These are phyloP conservation scores for Torymus tubicola DNA, from an alignment of 2,888 invertebrate genomes.

Conservation along the genomic window DNA sequence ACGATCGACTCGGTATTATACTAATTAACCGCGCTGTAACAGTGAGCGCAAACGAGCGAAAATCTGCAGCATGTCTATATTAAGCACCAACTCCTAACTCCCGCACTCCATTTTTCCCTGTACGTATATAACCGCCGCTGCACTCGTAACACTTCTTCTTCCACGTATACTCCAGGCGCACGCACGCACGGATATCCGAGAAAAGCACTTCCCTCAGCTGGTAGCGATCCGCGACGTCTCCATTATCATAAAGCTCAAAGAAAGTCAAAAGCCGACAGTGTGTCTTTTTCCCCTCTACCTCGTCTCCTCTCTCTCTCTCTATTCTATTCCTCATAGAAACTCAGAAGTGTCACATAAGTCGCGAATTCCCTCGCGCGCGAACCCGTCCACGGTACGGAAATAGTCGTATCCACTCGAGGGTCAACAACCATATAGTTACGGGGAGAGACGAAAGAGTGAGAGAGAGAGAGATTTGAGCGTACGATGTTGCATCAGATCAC, in stretches of 20 bases:
- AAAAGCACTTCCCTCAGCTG: constrained; percentile 5
- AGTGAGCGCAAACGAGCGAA: no score
- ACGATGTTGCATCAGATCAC: constrained; percentile 72
- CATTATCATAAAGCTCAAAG: constrained; percentile 42
- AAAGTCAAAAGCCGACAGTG: constrained; percentile 24
- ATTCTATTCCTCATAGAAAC: constrained; percentile 37
- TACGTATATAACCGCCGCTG: no score
- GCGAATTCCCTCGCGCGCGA: constrained; percentile 24
- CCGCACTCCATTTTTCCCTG: no score
- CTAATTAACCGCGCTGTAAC: no score
- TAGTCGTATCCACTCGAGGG: constrained; percentile 65
- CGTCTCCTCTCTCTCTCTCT: background rate
- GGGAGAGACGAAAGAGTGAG: constrained; percentile 14
- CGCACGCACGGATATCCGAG: no score
- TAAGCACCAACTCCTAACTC: no score
- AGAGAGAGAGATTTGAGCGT: background rate
- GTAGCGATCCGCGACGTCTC: constrained; percentile 30
- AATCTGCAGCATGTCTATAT: no score
- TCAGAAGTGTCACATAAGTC: constrained; percentile 45
- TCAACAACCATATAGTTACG: constrained; percentile 70
- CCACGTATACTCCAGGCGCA: no score
- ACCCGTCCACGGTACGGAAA: constrained; percentile 60
- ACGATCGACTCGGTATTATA: no score
- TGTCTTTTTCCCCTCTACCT: background rate
- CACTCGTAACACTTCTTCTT: no score